Percentiles rank a stretch among this genome's conserved stretches.
Evolutionary conservation across 2,797 vertebrate species (phyloP).

Genomic region (Spondyliosoma cantharus): DNA sequence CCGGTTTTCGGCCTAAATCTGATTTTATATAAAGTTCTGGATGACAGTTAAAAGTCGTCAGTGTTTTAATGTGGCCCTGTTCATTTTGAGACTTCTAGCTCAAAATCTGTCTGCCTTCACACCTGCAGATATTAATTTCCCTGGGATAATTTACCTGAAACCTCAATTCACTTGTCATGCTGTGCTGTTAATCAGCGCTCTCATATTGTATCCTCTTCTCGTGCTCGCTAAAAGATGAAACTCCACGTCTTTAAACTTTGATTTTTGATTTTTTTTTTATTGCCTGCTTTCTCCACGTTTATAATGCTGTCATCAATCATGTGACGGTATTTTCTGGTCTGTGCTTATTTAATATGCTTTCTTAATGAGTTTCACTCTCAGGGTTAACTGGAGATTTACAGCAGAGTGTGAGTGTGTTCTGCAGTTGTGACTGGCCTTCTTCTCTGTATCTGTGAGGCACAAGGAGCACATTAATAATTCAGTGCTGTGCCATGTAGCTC

Average conservation of each 20-base stretch:
- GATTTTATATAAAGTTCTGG: background rate
- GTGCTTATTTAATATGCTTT: conserved; percentile 4
- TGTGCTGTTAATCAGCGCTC: background rate
- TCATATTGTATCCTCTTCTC: background rate
- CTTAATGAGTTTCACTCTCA: conserved; percentile 31
- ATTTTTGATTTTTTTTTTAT: conserved; percentile 5
- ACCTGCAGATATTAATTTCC: background rate
- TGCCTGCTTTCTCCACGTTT: background rate
- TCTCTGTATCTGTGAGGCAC: conserved; percentile 69
- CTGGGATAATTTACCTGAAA: background rate
- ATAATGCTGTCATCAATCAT: background rate
- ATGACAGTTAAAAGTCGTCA: background rate
- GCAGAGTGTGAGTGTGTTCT: conserved; percentile 37
- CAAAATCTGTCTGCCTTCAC: background rate
- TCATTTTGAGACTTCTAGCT: background rate
- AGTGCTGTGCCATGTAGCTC: conserved; percentile 71
- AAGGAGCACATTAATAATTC: conserved; percentile 81
- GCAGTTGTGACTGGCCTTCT: conserved; percentile 59
- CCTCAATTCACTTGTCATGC: background rate
- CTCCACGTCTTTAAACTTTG: background rate
- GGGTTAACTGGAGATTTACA: conserved; percentile 45
- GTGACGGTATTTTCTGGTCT: conserved; percentile 9
- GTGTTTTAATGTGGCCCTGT: background rate
- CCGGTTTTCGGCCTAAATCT: background rate
- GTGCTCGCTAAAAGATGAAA: background rate